Evolutionary conservation across 2,113 vertebrate species (phyloP), one percentile per base, ranked within the genome.

Genomic region (Tenebrosternarchus preto): DNA sequence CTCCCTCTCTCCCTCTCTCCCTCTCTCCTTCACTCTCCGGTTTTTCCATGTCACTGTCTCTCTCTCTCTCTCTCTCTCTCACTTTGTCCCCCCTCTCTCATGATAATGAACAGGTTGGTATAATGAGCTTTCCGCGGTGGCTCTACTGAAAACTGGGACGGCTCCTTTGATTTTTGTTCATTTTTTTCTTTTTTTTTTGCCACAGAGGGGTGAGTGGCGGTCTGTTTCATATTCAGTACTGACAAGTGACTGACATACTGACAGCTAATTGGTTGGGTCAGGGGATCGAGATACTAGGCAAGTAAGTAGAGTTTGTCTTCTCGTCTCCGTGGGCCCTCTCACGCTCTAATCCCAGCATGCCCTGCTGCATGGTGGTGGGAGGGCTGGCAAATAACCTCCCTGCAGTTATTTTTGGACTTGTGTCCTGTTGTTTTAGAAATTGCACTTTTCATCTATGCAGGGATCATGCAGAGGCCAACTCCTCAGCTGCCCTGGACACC

Each of bases 251-350:
- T 59, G 76, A 78, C 59, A 78, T 59, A 31, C 43, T 78, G 76
- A 82, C 69, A 78, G 50, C 81, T 73, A 82, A 82, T 82, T 82
- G 76, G 76, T 59, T 29, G 43, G 64, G 68, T 50, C 59, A 73
- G 60, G 36, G 27, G 43, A 73, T 20, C 61, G 46, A 29, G 20
- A 7, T 24, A 24, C 57, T n/a, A 43, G 2, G 43, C 33, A 39
- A 24, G 60, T 5, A 17, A 15, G 4, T 19, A n/a, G 59, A 19
- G 22, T 55, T 11, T 33, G 56, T 25, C 59, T 60, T 5, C 59
- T 60, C 1, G 5, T 60, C 59, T 24, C 22, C 2, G 17, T 31
- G 74, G 73, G 61, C 9, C 43, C 1, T 4, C 0, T 50, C 43
- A 50, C 15, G 43, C 43, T 50, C 43, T 15, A 12, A 50, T 50